Conservation (phyloP, 2,113 vertebrate genomes). For the Elephas maximus region DNA sequence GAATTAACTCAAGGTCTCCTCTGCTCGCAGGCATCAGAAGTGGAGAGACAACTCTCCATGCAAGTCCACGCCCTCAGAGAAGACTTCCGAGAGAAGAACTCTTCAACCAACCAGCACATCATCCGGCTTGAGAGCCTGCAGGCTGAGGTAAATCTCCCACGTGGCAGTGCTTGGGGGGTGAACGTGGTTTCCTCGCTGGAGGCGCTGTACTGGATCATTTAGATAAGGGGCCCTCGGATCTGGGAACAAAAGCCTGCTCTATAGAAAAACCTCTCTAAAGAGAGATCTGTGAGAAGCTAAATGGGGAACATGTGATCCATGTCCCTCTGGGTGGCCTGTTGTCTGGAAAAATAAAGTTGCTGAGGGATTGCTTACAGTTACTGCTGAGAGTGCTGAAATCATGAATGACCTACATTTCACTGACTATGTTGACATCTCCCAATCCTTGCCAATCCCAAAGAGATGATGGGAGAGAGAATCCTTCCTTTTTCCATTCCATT, state of each 20-base stretch:
- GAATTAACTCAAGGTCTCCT: constrained; percentile 49
- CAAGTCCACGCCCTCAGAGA: constrained; percentile 97
- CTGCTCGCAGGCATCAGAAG: constrained; percentile 94
- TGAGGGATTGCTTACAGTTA: background rate
- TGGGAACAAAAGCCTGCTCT: constrained; percentile 27
- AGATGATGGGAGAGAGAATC: background rate
- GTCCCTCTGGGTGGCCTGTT: background rate
- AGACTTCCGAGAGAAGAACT: constrained; percentile 97
- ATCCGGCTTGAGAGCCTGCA: constrained; percentile 96
- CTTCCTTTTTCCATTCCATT: background rate
- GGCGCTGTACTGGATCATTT: background rate
- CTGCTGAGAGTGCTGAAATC: constrained; percentile 13
- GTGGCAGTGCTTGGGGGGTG: background rate
- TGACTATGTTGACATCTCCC: background rate
- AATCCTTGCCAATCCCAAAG: background rate
- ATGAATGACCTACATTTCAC: constrained; percentile 19
- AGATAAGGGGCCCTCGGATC: constrained; percentile 15
- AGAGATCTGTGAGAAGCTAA: background rate
- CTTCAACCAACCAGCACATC: constrained; percentile 97
- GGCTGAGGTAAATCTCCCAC: constrained; percentile 92
- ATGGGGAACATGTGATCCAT: background rate
- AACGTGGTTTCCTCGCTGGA: background rate
- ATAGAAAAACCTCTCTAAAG: background rate
- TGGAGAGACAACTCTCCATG: constrained; percentile 97
- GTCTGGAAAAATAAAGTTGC: constrained; percentile 20